Evolutionary conservation across 2,113 vertebrate species (phyloP).

Genomic region (Tragulus kanchil): DNA sequence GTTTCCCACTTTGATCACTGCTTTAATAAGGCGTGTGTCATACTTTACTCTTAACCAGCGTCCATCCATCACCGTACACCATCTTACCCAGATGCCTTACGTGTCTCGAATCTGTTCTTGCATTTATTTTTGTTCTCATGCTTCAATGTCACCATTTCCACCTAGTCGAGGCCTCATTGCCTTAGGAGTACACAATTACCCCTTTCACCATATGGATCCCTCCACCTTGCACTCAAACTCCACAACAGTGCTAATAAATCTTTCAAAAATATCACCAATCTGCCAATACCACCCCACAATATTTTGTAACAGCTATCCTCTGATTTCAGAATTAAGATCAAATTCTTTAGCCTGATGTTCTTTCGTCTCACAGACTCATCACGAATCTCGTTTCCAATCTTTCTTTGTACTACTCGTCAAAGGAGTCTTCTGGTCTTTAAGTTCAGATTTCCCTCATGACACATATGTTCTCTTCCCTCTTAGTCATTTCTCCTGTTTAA

Average conservation of each 20-base stretch:
- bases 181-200: not conserved
- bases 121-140: not conserved
- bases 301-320: not conserved
- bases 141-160: not conserved
- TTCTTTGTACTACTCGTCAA: not conserved
- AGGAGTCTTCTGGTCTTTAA: not conserved
- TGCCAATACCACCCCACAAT: not conserved
- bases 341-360: slow-evolving; percentile 1
- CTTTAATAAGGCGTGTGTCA: slow-evolving; percentile 15
- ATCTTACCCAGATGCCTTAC: slow-evolving; percentile 11
- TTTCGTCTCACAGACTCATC: not conserved
- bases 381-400: not conserved
- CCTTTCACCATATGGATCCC: not conserved
- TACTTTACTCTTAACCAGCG: slow-evolving; percentile 25
- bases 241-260: not conserved
- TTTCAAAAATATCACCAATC: not conserved
- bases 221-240: not conserved
- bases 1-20: slow-evolving; percentile 54
- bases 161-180: not conserved
- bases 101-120: slow-evolving; percentile 20
- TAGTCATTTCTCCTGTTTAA: not conserved
- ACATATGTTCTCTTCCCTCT: not conserved
- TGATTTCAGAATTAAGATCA: slow-evolving; percentile 42
- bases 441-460: not conserved
- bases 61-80: not conserved